These are phyloP conservation scores for Caenorhabditis sp. DNA, from an alignment of 2,888 invertebrate species.

Conservation along the genomic window DNA sequence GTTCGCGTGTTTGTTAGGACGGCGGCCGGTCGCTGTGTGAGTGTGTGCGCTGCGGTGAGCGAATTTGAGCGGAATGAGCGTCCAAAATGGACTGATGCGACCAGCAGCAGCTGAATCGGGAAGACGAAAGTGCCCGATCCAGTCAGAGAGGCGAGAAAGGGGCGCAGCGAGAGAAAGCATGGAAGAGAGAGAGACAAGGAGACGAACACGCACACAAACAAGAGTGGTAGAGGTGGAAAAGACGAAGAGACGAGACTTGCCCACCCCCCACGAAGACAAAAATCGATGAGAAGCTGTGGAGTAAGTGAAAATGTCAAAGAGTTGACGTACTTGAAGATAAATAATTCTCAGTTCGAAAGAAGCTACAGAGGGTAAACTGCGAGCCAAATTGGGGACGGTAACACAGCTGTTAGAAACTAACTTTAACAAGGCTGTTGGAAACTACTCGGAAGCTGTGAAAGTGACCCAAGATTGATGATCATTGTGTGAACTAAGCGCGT, in stretches of 20 bases:
- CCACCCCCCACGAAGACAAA: conserved; percentile 4
- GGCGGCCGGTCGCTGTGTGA: conserved; percentile 13
- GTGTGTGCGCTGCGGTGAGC: conserved; percentile 27
- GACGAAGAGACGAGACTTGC: conserved; percentile 2
- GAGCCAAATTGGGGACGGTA: too few species aligned
- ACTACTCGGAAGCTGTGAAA: too few species aligned
- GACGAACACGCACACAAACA: background rate
- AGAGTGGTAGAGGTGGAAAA: conserved; percentile 12
- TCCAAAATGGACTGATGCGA: conserved; percentile 25
- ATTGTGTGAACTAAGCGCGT: too few species aligned
- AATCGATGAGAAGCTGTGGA: conserved; percentile 7
- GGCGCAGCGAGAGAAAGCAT: background rate
- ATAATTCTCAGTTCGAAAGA: too few species aligned
- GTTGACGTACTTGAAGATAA: too few species aligned
- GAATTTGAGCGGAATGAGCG: conserved; percentile 42
- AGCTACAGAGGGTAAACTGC: too few species aligned
- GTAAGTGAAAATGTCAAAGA: background rate
- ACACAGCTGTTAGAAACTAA: too few species aligned
- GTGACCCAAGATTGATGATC: too few species aligned
- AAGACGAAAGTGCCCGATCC: conserved; percentile 2
- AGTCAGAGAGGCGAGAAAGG: conserved; percentile 7
- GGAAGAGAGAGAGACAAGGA: conserved; percentile 3
- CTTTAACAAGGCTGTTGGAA: too few species aligned
- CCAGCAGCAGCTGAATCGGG: conserved; percentile 23
- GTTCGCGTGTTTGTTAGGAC: conserved; percentile 23